Evolutionary conservation across 1,140 invertebrate genomes (phyloP), one percentile per base, ranked within the genome.

Genomic region (Panagrolaimus sp.): DNA sequence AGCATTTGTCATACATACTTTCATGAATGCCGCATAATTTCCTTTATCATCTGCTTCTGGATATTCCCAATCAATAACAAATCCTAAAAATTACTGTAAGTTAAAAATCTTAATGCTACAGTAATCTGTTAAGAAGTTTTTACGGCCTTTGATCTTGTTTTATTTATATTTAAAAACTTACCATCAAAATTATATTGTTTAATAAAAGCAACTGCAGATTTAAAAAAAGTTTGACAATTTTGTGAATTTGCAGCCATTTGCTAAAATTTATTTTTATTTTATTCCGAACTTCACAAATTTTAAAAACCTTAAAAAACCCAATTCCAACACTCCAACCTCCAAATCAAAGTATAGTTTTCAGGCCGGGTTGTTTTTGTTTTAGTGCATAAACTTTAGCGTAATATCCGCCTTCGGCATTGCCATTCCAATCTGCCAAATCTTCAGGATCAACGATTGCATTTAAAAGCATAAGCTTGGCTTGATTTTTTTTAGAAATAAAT

Each of bases 51-150:
- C 43, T 8, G 68, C 68, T 24, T 66, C 88, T 3, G 93, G 93
- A 84, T 95, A 95, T 85, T 96, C 93, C 93, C 94, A 97, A 80
- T 96, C 93, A 0, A 97, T 90, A 76, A 96, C 93, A n/a, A 94
- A 84, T 38, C 32, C 32, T 38, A 38, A 38, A 38, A 38, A 38
- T 4, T 38, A 38, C 32, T 7, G 32, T 38, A 38, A n/a, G n/a
- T n/a, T n/a, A n/a, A n/a, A n/a, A n/a, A n/a, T n/a, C n/a, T n/a
- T n/a, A n/a, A n/a, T n/a, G n/a, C n/a, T n/a, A n/a, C n/a, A n/a
- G n/a, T n/a, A n/a, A n/a, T n/a, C n/a, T n/a, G n/a, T n/a, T n/a
- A n/a, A n/a, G n/a, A n/a, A n/a, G n/a, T n/a, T n/a, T n/a, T n/a
- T n/a, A n/a, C n/a, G n/a, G n/a, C n/a, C n/a, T n/a, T n/a, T n/a